Evolutionary conservation across 1,140 invertebrate species (phyloP).

Genomic region (Planococcus citri): DNA sequence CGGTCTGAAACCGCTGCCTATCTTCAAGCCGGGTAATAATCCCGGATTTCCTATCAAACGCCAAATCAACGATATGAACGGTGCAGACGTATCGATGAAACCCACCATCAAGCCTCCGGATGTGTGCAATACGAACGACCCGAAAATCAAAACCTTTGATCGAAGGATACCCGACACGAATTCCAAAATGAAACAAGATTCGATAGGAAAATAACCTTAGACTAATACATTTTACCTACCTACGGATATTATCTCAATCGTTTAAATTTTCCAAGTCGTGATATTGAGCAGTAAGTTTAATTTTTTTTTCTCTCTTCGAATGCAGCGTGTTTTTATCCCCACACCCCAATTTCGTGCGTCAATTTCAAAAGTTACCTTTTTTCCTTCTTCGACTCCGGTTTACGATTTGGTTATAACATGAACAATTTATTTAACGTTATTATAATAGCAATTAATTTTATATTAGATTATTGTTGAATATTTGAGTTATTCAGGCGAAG

Average conservation of each 20-base stretch:
- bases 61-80: conserved; percentile 1
- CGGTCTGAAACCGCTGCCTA: conserved; percentile 22
- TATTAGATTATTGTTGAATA: no score
- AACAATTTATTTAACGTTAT: no score
- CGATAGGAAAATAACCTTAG: neutral
- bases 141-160: neutral
- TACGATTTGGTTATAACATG: no score
- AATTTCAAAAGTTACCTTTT: conserved; percentile 1
- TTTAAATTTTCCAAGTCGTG: neutral
- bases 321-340: neutral
- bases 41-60: neutral
- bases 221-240: no score
- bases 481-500: no score
- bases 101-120: neutral
- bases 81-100: neutral
- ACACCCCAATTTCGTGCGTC: neutral
- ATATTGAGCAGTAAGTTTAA: conserved; percentile 2
- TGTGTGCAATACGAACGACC: neutral
- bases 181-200: neutral
- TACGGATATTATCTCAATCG: neutral
- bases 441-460: no score
- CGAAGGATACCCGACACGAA: neutral
- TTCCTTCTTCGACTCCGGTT: no score
- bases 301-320: neutral
- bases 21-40: neutral